Base-by-base conservation (phyloP, 2,888 invertebrate genomes). In the Neoascia interrupta region DNA sequence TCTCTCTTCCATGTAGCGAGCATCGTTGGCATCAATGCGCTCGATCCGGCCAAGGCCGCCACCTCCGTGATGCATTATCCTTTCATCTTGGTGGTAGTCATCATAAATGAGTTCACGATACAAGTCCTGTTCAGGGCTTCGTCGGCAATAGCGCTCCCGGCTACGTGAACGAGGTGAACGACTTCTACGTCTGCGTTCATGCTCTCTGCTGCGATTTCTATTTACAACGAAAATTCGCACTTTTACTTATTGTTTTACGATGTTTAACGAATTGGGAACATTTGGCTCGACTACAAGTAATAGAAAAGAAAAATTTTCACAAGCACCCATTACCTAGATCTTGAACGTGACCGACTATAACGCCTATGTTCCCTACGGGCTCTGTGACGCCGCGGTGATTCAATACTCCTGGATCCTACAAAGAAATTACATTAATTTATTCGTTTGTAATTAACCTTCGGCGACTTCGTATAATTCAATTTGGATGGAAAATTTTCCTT, bases 71-170 rank as follows among this genome's bases (percentile, higher is more conserved):
- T 79, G 79, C 43, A 56, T 56, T 16, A 54, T 28, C 15, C 79
- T 76, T 54, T 80, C 81, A 11, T 88, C 88, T 5, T 86, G 87
- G 41, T 85, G 85, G 75, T 88, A 88, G 61, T 88, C 89, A 60
- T 88, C 87, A 66, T 88, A 85, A 10, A 87, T 88, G 28, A 88
- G 73, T 28, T 88, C 87, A 5, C 87, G 86, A 75, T 89, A 89
- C 13, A 87, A 81, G 82, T 89, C 88, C 23, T 87, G 86, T 54
- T 86, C 86, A 1, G 76, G 82, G 23, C 84, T 86, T 2, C 83
- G 82, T 5, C 79, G 72, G 19, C 82, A 6, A 51, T 85, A 84
- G 4, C 87, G 86, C 16, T 88, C 88, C 8, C 89, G 85, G 64
- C 88, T 88, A n/a, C 87, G 83, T 5, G 88, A 88, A 6, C 88